Percentiles rank a stretch among this genome's conserved stretches.
Conservation (phyloP, 2,113 vertebrate species). For the Hepsetus odoe region DNA sequence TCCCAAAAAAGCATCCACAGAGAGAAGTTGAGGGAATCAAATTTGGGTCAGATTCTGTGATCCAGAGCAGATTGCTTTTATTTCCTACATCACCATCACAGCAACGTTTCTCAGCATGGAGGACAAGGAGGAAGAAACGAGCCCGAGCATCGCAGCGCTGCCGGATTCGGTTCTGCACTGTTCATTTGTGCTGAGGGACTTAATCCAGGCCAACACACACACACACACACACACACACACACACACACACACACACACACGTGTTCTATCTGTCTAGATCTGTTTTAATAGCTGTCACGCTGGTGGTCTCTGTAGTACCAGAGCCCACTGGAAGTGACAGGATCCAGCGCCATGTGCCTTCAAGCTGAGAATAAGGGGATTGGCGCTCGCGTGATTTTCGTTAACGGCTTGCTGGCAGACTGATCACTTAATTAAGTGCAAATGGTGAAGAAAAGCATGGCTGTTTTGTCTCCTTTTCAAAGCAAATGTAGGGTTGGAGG, state of each 20-base stretch:
- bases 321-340: slow-evolving; percentile 54
- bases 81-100: slow-evolving; percentile 46
- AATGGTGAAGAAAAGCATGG: slow-evolving; percentile 37
- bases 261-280: slow-evolving; percentile 27
- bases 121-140: background rate
- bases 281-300: slow-evolving; percentile 49
- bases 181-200: background rate
- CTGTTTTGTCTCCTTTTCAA: slow-evolving; percentile 1
- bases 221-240: slow-evolving; percentile 9
- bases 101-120: slow-evolving; percentile 29
- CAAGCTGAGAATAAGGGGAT: slow-evolving; percentile 53
- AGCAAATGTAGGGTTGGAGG: slow-evolving; percentile 6
- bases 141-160: background rate
- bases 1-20: background rate
- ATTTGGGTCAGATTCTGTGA: slow-evolving; percentile 50
- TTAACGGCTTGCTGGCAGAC: slow-evolving; percentile 52
- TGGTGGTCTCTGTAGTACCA: slow-evolving; percentile 3
- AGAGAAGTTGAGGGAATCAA: slow-evolving; percentile 35
- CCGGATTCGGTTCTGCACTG: background rate
- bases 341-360: slow-evolving; percentile 53
- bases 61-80: slow-evolving; percentile 52
- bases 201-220: background rate
- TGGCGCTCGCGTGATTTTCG: slow-evolving; percentile 50
- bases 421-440: slow-evolving; percentile 58
- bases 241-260: background rate